Base-by-base conservation (phyloP, 2,888 invertebrate species). In the Dynastes maya region DNA sequence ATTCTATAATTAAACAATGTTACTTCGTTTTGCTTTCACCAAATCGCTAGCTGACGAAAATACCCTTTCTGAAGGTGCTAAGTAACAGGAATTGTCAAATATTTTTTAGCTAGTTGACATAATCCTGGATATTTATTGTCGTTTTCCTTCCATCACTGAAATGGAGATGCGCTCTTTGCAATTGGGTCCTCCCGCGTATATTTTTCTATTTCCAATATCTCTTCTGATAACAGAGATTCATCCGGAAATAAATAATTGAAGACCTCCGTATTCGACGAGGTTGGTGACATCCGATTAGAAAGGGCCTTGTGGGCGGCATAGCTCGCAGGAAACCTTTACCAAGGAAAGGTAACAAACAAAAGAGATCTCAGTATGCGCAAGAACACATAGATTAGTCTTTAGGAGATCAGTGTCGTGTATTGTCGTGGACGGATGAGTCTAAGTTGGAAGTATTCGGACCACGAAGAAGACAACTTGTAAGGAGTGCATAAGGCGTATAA, bases 151-250 rank as follows among this genome's bases (percentile, higher is more conserved):
- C 63, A 63, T 22, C 63, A 63, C 13, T 9, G 32, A 63, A 63
- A 63, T 63, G 29, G 29, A 11, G 63, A 22, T 63, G 63, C 63
- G 29, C 29, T 63, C 27, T 27, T 63, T 8, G 29, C 63, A 5
- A 63, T 63, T 27, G 63, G 4, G 22, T 63, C 63, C 11, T 63
- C 63, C 5, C 63, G 63, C 63, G 27, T 27, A 32, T 63, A 63
- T 63, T 63, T 63, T 27, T 63, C 63, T 4, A 63, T 63, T 27
- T 63, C 63, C 63, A 29, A 63, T 63, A 63, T 63, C 27, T 63
- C 63, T 63, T 63, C 63, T 27, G 63, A 11, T 4, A 63, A 63
- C 11, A 63, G 27, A 2, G 32, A 29, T 9, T 63, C 63, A 63
- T 63, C 22, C 27, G 27, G 27, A 11, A 63, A 63, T 63, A 63